These are phyloP conservation scores for Potamarius usumacintae DNA, from an alignment of 2,113 vertebrate species.

Conservation along the genomic window DNA sequence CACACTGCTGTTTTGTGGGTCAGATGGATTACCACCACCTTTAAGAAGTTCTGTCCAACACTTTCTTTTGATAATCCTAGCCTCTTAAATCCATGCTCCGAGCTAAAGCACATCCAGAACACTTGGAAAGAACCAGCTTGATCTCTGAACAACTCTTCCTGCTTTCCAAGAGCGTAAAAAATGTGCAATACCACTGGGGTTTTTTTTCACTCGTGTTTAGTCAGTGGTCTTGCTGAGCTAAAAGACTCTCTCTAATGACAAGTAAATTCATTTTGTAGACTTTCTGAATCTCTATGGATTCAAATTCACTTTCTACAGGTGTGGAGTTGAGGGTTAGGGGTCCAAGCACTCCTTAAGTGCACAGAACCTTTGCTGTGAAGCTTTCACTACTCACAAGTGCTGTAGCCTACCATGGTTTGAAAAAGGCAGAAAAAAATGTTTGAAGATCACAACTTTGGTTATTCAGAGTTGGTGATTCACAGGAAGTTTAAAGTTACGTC, in stretches of 20 bases:
- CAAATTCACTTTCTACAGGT: not conserved
- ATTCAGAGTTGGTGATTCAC: not conserved
- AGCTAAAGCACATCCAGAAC: conserved; percentile 8
- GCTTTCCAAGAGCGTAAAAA: not conserved
- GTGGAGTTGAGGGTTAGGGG: not conserved
- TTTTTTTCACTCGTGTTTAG: not conserved
- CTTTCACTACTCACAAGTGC: not conserved
- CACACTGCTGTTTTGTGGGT: conserved; percentile 31
- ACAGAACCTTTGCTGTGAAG: not conserved
- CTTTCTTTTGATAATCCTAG: not conserved
- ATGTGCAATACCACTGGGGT: not conserved
- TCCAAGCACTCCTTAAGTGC: not conserved
- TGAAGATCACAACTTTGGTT: not conserved
- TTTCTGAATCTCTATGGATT: not conserved
- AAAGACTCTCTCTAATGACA: too few species aligned
- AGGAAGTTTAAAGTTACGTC: not conserved
- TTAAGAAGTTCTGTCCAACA: conserved; percentile 14
- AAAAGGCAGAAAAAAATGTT: not conserved
- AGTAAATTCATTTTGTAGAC: not conserved
- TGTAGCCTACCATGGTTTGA: not conserved
- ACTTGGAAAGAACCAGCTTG: not conserved
- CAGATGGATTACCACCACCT: conserved; percentile 28
- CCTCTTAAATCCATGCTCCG: not conserved
- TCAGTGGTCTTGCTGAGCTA: not conserved
- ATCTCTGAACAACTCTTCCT: not conserved